Evolutionary conservation across 1,140 invertebrate genomes (phyloP), one percentile per base, ranked within the genome.

Genomic region (Ceratina japonica): DNA sequence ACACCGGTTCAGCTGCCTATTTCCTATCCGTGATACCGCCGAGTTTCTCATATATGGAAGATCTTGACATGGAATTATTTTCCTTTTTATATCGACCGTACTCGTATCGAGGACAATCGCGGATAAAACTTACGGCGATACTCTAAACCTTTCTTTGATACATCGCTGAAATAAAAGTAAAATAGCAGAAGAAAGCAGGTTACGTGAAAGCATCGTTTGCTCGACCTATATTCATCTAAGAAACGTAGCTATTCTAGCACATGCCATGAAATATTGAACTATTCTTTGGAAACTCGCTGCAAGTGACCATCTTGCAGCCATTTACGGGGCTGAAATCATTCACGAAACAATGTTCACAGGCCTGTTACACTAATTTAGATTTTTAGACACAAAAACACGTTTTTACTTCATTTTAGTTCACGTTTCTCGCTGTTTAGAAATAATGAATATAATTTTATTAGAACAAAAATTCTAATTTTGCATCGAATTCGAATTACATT

Each of bases 31-130:
- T 49, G 49, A 3, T n/a, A 37, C n/a, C 18, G n/a, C 16, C 71
- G 61, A 13, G 31, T 24, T 52, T 61, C 44, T 52, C n/a, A n/a
- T 8, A 15, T 8, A 24, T 15, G 16, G 8, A 15, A 1, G 3
- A 24, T 20, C 31, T 72, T 20, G 44, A 71, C 58, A 13, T 18
- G 20, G 52, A 72, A 71, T 72, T 56, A 72, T 27, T 63, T 44
- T 27, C 7, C 3, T 16, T 56, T 5, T 20, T 18, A 20, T 56
- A 54, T 72, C 52, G 69, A 56, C 8, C 44, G 49, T 1, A 3
- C 16, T 44, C 37, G 66, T 5, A 16, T 52, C 24, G 15, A 31
- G 49, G 10, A 52, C 24, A 1, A 56, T 37, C 15, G 15, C 12
- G 13, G n/a, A 44, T 3, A 15, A 15, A 8, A 37, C 10, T 37